Base-by-base conservation (phyloP, 1,140 invertebrate species). In the Drosophila parabipectinata region DNA sequence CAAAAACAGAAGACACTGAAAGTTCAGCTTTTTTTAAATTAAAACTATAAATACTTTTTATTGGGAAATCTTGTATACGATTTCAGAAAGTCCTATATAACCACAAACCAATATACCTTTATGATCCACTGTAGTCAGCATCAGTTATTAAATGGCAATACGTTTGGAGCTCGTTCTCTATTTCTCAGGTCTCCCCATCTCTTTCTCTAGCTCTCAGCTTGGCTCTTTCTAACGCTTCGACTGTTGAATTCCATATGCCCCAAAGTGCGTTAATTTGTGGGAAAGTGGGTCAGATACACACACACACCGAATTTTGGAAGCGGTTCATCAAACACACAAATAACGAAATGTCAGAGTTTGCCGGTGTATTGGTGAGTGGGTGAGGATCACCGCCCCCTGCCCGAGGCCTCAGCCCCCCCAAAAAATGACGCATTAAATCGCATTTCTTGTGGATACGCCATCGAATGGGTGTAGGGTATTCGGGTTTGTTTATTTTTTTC, bases 281-380 rank as follows among this genome's bases (percentile, higher is more conserved):
- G 67, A 89, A 88, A 88, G 83, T 88, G 72, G 83, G 83, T 88
- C 83, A 88, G 67, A 66, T 58, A 71, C 47, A 67, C 68, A 21
- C 83, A 69, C 63, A 67, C 69, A 77, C 47, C 47, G 77, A 87
- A 79, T 67, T 45, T 64, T 47, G 34, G 44, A 64, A 79, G 83
- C 83, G 83, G 83, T 88, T 88, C 83, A 88, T 88, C 83, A 84
- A 89, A 88, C 79, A 88, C 83, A 88, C 75, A 83, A 88, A 83
- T 71, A 83, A 88, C 78, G 66, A 59, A 59, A 32, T 58, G 41
- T 60, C 28, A 21, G 28, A 48, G 28, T 59, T 61, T 79, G 2
- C 15, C 15, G 66, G 6, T 5, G 26, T 67, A 55, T 84, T 45
- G 57, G 48, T 53, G 53, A 14, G 41, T 34, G 48, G 34, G 34